Base-by-base conservation (phyloP, 2,797 vertebrate genomes). In the Salarias fasciatus region DNA sequence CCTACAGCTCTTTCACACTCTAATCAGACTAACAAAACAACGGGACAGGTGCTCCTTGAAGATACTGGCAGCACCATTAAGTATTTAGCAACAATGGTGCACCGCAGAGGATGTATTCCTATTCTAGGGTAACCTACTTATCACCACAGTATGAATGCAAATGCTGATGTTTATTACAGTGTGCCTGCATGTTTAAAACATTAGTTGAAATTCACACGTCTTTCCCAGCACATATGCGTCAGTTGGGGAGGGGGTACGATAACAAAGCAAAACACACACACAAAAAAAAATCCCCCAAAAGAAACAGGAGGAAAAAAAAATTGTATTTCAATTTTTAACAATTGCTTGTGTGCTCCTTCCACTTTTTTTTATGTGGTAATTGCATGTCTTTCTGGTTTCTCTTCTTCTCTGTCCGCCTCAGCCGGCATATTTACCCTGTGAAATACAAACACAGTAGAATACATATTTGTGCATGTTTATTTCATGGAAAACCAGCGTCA, bases 21-120 rank as follows among this genome's bases (percentile, higher is more conserved):
- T 86, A 89, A 89, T 91, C 90, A 88, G 80, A 86, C 84, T 79
- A 86, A 88, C 83, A 89, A 90, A 90, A 90, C 88, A 90, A 87
- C 62, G 49, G 77, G 84, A 89, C 89, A 88, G 85, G 86, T 90
- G 86, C 84, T 83, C 75, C 82, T 88, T 89, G 86, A 91, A 89
- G 88, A 90, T 91, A 90, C 88, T 89, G 82, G 77, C 87, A 81
- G 85, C 72, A 71, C 82, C 82, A 89, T 91, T 90, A 89, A 90
- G 88, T 91, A 89, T 91, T 90, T 88, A 90, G 85, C 83, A 86
- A 86, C 79, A 89, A 90, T 86, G 75, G 82, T 79, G 68, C 75
- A 81, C 85, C 81, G 28, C 83, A 80, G 85, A 86, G 75, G 79
- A 83, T 85, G 77, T 75, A 77, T 86, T 86, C 75, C 79, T 83